Evolutionary conservation across 2,113 vertebrate species (phyloP), one percentile per base, ranked within the genome.

Genomic region (Elgaria multicarinata): DNA sequence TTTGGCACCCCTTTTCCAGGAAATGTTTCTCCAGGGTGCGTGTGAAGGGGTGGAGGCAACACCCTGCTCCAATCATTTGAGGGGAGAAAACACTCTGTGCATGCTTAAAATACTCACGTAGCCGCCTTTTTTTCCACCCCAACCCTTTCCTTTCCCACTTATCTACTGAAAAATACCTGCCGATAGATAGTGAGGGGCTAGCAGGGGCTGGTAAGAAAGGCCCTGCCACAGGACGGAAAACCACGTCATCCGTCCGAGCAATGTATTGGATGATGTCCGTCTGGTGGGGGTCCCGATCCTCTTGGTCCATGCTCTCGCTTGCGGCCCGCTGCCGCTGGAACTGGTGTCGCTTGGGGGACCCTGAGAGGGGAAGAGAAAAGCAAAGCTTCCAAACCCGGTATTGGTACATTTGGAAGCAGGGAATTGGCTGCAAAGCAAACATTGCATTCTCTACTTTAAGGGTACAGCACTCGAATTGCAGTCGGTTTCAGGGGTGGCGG

Each of bases 261-360:
- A 99, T 99, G 97, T 98, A 99, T 95, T 99, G 99, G 96, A 99
- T 99, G 95, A 98, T 98, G 95, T 99, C 99, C 0, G 96, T 95
- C 75, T 97, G 98, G 89, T 98, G 97, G 0, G 97, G 76, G 14
- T 97, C 98, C 0, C 97, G 97, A 88, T 98, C 98, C 33, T 98
- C 98, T 92, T 98, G 98, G 94, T 99, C 99, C 97, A 98, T 98
- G 97, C 98, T 99, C 96, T 99, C 99, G 0, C 99, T 99, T 94
- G 99, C 98, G 0, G 99, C 99, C 7, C 99, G 97, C 97, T 99
- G 99, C 5, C 99, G 97, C 95, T 99, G 99, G 94, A 99, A 99
- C 93, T 99, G 99, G 36, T 98, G 98, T 28, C 99, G 96, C 93
- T 99, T 99, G 4, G 99, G 99, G 2, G 99, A 99, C 26, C 99